Evolutionary conservation across 2,113 vertebrate genomes (phyloP).

Genomic region (Petrocephalus microphthalmus): DNA sequence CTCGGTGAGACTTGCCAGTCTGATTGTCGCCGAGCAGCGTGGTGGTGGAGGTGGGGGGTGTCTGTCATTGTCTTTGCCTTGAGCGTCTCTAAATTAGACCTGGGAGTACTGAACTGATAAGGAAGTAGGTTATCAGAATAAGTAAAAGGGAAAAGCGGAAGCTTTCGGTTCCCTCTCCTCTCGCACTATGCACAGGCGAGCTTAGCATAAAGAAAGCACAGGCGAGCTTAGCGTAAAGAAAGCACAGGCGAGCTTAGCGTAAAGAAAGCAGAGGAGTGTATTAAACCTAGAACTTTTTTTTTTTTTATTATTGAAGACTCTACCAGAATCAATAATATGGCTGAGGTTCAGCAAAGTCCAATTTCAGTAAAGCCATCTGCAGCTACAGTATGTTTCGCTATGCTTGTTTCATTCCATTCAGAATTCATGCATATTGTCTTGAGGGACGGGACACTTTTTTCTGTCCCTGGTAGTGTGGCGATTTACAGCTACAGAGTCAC

Average conservation of each 20-base stretch:
- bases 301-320: too few species aligned
- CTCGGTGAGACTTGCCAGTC: neutral
- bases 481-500: neutral
- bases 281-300: neutral
- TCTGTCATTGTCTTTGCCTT: constrained; percentile 14
- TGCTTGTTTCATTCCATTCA: neutral
- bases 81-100: constrained; percentile 8
- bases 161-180: neutral
- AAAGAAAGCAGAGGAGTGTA: neutral
- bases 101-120: constrained; percentile 3
- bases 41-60: neutral
- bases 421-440: neutral
- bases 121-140: neutral
- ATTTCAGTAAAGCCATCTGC: neutral
- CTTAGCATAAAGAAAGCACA: too few species aligned
- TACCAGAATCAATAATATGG: neutral
- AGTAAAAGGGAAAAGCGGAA: neutral
- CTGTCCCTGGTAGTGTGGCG: neutral
- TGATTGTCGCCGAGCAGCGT: neutral
- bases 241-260: too few species aligned
- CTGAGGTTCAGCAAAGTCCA: neutral
- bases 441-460: neutral
- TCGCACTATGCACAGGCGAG: neutral
- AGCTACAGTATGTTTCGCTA: neutral
- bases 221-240: too few species aligned